phyloP scores from a whole-genome alignment of 2,797 vertebrate genomes.

The Astyanax mexicanus region DNA sequence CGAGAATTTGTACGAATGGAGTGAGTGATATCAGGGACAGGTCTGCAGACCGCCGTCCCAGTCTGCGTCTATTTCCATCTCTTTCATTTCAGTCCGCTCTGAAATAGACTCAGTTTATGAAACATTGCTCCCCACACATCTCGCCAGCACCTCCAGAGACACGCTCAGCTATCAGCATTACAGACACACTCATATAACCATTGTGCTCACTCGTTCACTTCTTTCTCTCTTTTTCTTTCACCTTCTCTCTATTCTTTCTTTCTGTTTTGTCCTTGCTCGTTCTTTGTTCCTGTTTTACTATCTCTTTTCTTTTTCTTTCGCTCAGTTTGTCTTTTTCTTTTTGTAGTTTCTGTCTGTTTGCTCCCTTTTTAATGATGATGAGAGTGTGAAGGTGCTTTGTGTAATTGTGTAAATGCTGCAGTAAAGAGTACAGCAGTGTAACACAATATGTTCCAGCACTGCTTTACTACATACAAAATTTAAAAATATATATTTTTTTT shows the following conservation, averaged over 20 bases:
- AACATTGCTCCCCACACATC: constrained; percentile 42
- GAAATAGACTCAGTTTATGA: constrained; percentile 42
- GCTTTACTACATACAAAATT: no score
- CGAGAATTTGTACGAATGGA: constrained; percentile 43
- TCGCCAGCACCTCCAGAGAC: constrained; percentile 28
- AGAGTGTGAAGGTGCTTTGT: no score
- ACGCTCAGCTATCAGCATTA: constrained; percentile 40
- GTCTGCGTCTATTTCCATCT: constrained; percentile 46
- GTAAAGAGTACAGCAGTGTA: no score
- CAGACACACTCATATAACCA: constrained; percentile 3
- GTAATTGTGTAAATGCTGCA: no score
- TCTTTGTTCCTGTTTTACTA: not conserved
- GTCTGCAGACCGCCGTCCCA: constrained; percentile 37
- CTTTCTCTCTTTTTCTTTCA: not conserved
- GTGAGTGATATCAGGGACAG: constrained; percentile 40
- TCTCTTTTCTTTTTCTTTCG: not conserved
- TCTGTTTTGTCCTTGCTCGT: not conserved
- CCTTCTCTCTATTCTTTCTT: no score
- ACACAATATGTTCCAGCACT: no score
- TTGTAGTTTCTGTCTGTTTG: not conserved
- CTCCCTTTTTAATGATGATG: no score
- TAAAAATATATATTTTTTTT: no score
- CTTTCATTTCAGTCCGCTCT: constrained; percentile 32
- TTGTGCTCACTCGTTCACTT: constrained; percentile 22
- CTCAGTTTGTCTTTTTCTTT: no score